These are phyloP conservation scores for Glyptemys insculpta DNA, from an alignment of 2,797 vertebrate genomes.

Conservation along the genomic window DNA sequence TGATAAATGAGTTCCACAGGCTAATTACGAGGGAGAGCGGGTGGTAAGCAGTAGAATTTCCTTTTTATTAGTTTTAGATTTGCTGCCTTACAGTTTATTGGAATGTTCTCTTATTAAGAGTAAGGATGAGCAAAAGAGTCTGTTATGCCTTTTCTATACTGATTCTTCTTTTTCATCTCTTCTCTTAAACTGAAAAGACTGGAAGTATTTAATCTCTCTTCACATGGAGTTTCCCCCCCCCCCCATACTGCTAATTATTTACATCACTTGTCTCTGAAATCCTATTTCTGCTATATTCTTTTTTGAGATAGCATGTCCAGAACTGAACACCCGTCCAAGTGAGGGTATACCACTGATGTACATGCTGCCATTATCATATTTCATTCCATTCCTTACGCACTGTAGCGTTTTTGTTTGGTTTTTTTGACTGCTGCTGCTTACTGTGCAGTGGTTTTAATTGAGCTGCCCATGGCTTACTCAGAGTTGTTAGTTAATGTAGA, in stretches of 20 bases:
- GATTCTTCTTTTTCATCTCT: accelerated
- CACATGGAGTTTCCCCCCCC: background rate
- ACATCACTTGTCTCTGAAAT: background rate
- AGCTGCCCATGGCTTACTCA: background rate
- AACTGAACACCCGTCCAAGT: background rate
- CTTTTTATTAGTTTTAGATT: background rate
- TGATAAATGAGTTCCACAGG: background rate
- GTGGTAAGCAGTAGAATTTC: accelerated
- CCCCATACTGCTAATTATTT: background rate
- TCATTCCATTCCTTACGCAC: background rate
- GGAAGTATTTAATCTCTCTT: background rate
- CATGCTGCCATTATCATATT: background rate
- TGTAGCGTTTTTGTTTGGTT: background rate
- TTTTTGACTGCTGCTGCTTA: background rate
- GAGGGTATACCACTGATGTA: background rate
- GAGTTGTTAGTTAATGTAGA: background rate
- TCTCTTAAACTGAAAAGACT: background rate
- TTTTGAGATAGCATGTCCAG: accelerated
- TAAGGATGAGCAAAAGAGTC: accelerated
- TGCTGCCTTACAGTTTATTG: background rate
- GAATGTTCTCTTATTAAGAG: accelerated
- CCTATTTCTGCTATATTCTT: background rate
- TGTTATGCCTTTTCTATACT: background rate
- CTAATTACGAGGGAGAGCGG: background rate
- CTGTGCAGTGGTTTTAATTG: background rate